A percentile compares a stretch with the other conserved stretches of the same genome.
phyloP scores from a whole-genome alignment of 2,888 invertebrate species.

The Lasioglossum zephyrum region DNA sequence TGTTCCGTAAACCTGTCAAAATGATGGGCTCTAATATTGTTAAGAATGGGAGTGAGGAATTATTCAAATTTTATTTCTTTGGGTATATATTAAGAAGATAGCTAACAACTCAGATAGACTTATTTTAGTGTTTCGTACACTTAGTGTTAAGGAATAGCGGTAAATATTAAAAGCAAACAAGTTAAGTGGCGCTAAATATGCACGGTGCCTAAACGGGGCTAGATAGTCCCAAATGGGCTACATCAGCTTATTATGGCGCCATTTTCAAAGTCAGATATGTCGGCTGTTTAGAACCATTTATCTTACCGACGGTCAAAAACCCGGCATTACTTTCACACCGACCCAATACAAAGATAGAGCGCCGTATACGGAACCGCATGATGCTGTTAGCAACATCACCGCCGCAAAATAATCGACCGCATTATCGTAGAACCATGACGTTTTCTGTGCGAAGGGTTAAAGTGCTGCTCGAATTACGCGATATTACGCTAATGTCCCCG shows the following conservation, averaged over 20 bases:
- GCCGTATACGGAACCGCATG: neutral
- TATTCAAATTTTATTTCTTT: too few relatives aligned
- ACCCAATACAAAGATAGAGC: neutral
- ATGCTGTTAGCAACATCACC: conserved; percentile 30
- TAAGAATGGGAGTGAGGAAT: neutral
- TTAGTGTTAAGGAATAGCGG: neutral
- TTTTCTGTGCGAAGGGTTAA: conserved; percentile 35
- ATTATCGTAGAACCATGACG: conserved; percentile 32
- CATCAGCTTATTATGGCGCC: neutral
- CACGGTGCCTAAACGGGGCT: neutral
- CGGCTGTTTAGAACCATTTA: neutral
- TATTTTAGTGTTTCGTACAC: neutral
- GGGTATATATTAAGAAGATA: too few relatives aligned
- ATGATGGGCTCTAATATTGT: neutral
- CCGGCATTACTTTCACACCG: neutral
- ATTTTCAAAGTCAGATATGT: neutral
- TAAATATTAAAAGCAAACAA: neutral
- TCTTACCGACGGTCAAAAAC: neutral
- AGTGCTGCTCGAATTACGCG: conserved; percentile 47
- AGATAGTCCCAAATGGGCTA: neutral
- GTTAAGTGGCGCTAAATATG: neutral
- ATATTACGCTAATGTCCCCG: conserved; percentile 36
- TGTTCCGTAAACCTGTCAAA: too few relatives aligned
- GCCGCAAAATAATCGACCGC: conserved; percentile 23
- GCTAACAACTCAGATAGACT: neutral